These are phyloP conservation scores for Syngnathoides biaculeatus DNA, from an alignment of 2,113 vertebrate species.

Conservation along the genomic window DNA sequence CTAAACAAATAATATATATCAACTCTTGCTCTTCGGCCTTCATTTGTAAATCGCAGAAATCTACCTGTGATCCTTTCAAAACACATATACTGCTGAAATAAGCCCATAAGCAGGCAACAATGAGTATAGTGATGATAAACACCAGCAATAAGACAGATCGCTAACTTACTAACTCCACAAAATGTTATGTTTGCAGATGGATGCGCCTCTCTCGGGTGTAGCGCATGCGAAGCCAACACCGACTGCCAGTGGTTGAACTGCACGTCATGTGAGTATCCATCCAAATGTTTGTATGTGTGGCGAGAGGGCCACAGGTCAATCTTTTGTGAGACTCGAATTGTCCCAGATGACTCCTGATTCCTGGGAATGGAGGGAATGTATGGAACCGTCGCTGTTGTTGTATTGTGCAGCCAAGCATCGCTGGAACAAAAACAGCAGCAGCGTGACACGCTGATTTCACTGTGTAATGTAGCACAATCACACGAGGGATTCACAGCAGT, in stretches of 20 bases:
- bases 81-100: background rate
- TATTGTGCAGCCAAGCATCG: background rate
- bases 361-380: constrained; percentile 36
- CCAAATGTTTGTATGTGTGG: constrained; percentile 27
- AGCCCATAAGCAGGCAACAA: background rate
- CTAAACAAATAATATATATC: too few species aligned
- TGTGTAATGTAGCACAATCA: background rate
- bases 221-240: background rate
- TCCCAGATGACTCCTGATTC: constrained; percentile 24
- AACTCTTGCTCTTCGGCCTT: too few species aligned
- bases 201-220: constrained; percentile 18
- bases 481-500: background rate
- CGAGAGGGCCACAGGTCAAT: constrained; percentile 27
- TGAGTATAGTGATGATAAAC: background rate
- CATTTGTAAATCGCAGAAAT: too few species aligned
- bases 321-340: constrained; percentile 40
- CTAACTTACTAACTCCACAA: too few species aligned
- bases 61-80: background rate
- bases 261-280: constrained; percentile 59
- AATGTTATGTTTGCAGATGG: constrained; percentile 35
- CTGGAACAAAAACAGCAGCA: background rate
- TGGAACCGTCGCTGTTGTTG: constrained; percentile 17
- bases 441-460: background rate
- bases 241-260: constrained; percentile 62
- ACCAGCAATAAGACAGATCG: background rate